Conservation (phyloP, 2,113 vertebrate species). For the Tenrec ecaudatus region DNA sequence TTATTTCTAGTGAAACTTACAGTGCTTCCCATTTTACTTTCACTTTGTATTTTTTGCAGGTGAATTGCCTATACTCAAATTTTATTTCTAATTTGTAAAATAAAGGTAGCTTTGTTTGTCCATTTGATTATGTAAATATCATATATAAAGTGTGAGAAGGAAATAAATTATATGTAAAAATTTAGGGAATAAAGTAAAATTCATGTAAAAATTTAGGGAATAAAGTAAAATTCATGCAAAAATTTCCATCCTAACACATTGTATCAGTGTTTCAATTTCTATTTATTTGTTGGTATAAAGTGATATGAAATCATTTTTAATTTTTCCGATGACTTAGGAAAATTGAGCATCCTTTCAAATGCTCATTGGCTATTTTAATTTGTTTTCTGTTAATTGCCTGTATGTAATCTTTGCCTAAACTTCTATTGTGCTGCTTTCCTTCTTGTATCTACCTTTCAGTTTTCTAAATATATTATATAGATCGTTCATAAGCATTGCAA, state of each 20-base stretch:
- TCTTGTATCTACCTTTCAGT: neutral
- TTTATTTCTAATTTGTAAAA: neutral
- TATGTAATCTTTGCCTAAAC: neutral
- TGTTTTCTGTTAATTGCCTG: neutral
- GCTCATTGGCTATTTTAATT: neutral
- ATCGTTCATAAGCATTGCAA: neutral
- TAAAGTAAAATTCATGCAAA: neutral
- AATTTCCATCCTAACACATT: neutral
- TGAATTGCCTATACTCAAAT: neutral
- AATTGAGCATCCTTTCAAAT: neutral
- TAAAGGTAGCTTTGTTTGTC: neutral
- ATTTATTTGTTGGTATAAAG: neutral
- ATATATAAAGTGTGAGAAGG: neutral
- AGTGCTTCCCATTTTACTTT: conserved; percentile 1
- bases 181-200: neutral
- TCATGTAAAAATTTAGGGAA: no score
- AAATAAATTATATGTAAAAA: neutral
- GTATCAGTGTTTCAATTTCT: neutral
- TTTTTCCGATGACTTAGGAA: neutral
- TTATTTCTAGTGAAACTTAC: neutral
- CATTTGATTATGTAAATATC: neutral
- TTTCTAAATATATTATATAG: neutral
- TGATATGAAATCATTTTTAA: neutral
- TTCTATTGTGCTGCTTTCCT: neutral
- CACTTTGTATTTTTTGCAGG: neutral